A percentile compares a stretch with the other conserved stretches of the same genome.
Evolutionary conservation across 2,888 invertebrate species (phyloP).

Genomic region (Euplexia lucipara): DNA sequence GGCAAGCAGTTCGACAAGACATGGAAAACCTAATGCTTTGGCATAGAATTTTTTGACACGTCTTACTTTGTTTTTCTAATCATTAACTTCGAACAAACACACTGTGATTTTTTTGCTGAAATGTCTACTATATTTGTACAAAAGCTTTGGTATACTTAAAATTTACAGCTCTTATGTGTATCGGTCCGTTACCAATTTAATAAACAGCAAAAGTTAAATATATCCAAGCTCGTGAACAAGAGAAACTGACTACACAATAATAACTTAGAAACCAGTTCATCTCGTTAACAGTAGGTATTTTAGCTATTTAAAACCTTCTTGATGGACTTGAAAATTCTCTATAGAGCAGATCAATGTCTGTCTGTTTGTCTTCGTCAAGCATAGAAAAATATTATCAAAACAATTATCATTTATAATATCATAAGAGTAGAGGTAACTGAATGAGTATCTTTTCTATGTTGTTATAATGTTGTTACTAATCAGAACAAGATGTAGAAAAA

Average conservation of each 20-base stretch:
- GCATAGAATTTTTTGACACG: too few relatives aligned
- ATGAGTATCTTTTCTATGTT: conserved; percentile 45
- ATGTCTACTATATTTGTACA: too few relatives aligned
- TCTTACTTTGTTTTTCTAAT: too few relatives aligned
- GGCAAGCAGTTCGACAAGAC: too few relatives aligned
- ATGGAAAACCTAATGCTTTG: too few relatives aligned
- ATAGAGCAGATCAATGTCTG: not conserved
- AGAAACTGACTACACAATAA: not conserved
- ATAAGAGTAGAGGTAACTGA: conserved; percentile 26
- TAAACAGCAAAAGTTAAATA: too few relatives aligned
- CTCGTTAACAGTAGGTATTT: not conserved
- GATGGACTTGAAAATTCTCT: not conserved
- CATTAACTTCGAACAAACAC: too few relatives aligned
- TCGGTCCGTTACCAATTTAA: too few relatives aligned
- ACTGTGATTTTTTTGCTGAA: too few relatives aligned
- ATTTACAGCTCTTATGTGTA: too few relatives aligned
- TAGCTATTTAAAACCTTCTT: not conserved
- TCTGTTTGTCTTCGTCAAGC: conserved; percentile 12
- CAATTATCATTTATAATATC: conserved; percentile 44
- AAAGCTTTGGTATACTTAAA: too few relatives aligned
- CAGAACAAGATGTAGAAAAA: conserved; percentile 7
- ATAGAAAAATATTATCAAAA: conserved; percentile 20
- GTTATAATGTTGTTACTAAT: conserved; percentile 38
- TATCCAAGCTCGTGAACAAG: too few relatives aligned
- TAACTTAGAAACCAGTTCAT: not conserved